A percentile compares a stretch with the other conserved stretches of the same genome.
These are phyloP conservation scores for Todiramphus saurophagus DNA, from an alignment of 2,113 vertebrate genomes.

Conservation along the genomic window DNA sequence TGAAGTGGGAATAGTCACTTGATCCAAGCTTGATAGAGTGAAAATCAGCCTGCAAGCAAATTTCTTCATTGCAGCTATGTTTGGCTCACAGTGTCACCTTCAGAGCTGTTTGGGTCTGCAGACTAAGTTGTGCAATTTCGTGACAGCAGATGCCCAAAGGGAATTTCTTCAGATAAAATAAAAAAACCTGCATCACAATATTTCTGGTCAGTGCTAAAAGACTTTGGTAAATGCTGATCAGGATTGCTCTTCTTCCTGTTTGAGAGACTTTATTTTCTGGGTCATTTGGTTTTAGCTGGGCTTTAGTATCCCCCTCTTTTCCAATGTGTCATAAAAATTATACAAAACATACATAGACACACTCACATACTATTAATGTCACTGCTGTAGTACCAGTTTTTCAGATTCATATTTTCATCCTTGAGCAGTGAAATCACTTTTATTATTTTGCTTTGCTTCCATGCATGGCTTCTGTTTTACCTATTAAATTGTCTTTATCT, in stretches of 20 bases:
- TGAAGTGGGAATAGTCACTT: slow-evolving; percentile 27
- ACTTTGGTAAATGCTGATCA: background rate
- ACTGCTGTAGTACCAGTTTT: background rate
- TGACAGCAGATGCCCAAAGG: slow-evolving; percentile 35
- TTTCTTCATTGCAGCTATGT: slow-evolving; percentile 1
- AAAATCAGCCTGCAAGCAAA: slow-evolving; percentile 3
- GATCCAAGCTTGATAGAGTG: slow-evolving; percentile 11
- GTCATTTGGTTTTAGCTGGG: background rate
- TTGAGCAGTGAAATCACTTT: background rate
- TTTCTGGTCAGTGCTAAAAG: background rate
- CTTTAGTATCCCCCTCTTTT: background rate
- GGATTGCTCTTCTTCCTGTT: background rate
- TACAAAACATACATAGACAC: background rate
- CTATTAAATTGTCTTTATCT: background rate
- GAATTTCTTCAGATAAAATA: background rate
- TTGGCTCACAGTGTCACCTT: slow-evolving; percentile 57
- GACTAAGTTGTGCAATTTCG: background rate
- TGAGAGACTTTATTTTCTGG: background rate
- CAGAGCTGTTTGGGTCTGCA: background rate
- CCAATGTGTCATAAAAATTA: background rate
- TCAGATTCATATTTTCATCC: background rate
- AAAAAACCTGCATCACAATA: background rate
- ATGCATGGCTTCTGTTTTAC: background rate
- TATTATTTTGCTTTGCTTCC: background rate
- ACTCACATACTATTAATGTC: background rate